Evolutionary conservation across 2,797 vertebrate species (phyloP), one percentile per base, ranked within the genome.

Genomic region (Strix occidentalis): DNA sequence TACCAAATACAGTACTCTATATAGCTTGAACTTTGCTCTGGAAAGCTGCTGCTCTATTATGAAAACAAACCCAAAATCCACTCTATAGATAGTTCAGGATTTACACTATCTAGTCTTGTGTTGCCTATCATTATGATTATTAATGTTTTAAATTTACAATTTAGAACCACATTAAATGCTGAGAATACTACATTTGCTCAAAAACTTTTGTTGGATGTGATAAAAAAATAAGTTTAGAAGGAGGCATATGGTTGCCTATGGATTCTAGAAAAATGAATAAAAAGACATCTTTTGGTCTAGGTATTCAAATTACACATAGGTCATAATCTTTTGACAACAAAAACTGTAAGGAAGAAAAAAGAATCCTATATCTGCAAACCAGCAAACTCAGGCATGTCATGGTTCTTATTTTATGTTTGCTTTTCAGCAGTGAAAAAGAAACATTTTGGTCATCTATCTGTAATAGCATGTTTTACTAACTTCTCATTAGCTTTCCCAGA

Each of bases 51-150:
- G 24, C 21, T 78, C 3, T 68, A 16, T 57, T 63, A 46, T 1
- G 3, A 77, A 72, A 51, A 39, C 5, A 77, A 37, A 61, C 8
- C 2, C 3, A 8, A 25, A 48, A 3, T 0, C 0, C 5, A 51
- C 5, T 17, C 21, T 46, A 41, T 18, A 57, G 77, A 48, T 46
- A 68, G 9, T 35, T 68, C 9, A 58, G 39, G 37, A 37, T 79
- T 84, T 48, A 43, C 16, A 24, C 11, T 74, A 33, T 66, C 26
- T 61, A 50, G 41, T 58, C 8, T 33, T 56, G 12, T 54, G 15
- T 71, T 37, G 54, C 28, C 17, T 66, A 21, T 35, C 21, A 24
- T 63, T 71, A 56, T 48, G 21, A n/a, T 66, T 72, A 78, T 78
- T 39, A 71, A n/a, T 16, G 5, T 53, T 23, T 51, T 25, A 80